A percentile compares a stretch with the other conserved stretches of the same genome.
phyloP scores from a whole-genome alignment of 2,113 vertebrate genomes.

The Archilochus colubris region DNA sequence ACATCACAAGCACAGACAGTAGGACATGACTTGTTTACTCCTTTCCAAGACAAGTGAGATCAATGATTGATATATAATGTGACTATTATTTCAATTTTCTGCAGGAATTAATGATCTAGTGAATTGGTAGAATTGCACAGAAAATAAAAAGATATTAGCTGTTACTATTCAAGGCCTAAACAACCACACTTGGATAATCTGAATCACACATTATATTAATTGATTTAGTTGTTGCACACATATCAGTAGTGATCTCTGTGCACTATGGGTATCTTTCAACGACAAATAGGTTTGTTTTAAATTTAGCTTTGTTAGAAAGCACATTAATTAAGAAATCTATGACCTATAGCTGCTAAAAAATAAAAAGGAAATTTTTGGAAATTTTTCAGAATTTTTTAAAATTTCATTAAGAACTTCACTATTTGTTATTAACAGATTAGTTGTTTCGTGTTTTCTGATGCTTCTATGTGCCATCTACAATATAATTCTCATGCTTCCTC shows the following conservation, averaged over 20 bases:
- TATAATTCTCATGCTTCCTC: neutral
- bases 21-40: neutral
- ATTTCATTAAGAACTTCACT: neutral
- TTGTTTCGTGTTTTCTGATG: neutral
- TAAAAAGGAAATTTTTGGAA: neutral
- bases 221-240: neutral
- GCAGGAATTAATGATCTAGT: neutral
- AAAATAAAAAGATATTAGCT: neutral
- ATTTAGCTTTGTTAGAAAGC: neutral
- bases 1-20: neutral
- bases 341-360: neutral
- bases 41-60: slow-evolving; percentile 8
- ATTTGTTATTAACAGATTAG: neutral
- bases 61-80: slow-evolving; percentile 22
- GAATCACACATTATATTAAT: neutral
- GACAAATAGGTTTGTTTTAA: neutral
- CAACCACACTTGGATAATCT: neutral
- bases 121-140: neutral
- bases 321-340: neutral
- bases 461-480: neutral
- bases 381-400: neutral
- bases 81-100: neutral
- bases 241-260: neutral
- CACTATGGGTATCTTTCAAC: neutral
- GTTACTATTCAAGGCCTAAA: slow-evolving; percentile 10